These are phyloP conservation scores for Cryptophagus acutangulus DNA, from an alignment of 2,888 invertebrate species.

Conservation along the genomic window DNA sequence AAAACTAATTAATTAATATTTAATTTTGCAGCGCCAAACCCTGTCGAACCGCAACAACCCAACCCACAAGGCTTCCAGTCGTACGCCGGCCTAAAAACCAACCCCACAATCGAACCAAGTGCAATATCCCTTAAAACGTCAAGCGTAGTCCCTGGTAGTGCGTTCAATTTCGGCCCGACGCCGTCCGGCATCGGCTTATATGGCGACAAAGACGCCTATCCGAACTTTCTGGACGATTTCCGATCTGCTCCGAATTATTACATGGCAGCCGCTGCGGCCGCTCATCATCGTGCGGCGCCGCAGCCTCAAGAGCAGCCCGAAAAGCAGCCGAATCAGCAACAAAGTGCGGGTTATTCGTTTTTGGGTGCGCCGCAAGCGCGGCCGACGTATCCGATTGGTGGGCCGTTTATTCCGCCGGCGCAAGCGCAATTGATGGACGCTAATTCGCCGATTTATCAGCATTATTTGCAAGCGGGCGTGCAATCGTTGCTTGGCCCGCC, in stretches of 20 bases:
- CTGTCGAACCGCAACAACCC: constrained; percentile 21
- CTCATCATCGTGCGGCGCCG: constrained; percentile 37
- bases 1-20: no score
- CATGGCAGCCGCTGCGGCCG: constrained; percentile 44
- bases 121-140: constrained; percentile 62
- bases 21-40: constrained; percentile 11
- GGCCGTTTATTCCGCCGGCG: constrained; percentile 55
- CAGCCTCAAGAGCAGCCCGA: constrained; percentile 42
- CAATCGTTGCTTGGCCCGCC: constrained; percentile 47
- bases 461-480: constrained; percentile 60
- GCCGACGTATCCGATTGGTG: constrained; percentile 53
- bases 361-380: constrained; percentile 57
- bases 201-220: constrained; percentile 61
- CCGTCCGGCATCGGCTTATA: constrained; percentile 58
- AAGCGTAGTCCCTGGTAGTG: constrained; percentile 74
- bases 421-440: constrained; percentile 55
- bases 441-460: constrained; percentile 66
- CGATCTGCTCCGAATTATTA: constrained; percentile 60
- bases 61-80: constrained; percentile 54
- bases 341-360: constrained; percentile 54
- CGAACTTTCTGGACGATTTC: constrained; percentile 65
- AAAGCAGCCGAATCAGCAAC: constrained; percentile 46
- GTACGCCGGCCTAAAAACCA: constrained; percentile 53
- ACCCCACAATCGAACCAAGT: constrained; percentile 41
- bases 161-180: constrained; percentile 77